Base-by-base conservation (phyloP, 1,140 invertebrate genomes). In the Bombus pascuorum region DNA sequence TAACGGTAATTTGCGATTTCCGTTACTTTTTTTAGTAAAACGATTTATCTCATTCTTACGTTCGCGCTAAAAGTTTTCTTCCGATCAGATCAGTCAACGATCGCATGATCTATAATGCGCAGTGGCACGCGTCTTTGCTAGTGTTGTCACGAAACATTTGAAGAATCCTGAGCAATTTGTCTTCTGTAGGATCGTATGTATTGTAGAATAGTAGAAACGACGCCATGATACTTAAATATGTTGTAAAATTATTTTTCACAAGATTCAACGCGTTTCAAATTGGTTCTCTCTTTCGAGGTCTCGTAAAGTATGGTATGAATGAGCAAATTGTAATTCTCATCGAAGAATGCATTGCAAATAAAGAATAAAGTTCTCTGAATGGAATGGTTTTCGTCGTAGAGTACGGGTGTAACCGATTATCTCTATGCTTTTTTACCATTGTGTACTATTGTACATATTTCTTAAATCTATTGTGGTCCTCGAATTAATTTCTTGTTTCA, bases 91-190 rank as follows among this genome's bases (percentile, higher is more conserved):
- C 71, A 74, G 59, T 53, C 39, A 28, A 15, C 32, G 25, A 25
- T 44, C 28, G 28, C 37, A 44, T 42, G 34, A 34, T 59, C 22
- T 10, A 59, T 28, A 76, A 83, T 25, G 62, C 34, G 44, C 34
- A 34, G 22, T 42, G 74, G 47, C 47, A 68, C 44, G 44, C 73
- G 57, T 70, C 74, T 68, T 76, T 39, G 28, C 62, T 47, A 32
- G n/a, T 57, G n/a, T 59, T 59, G 47, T 18, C 15, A 39, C 25
- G 39, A 68, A 83, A 44, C 34, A 83, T 83, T 57, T 34, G 1
- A 66, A 68, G 74, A 77, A 83, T 83, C 74, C n/a, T 47, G 74
- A 42, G 62, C 73, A 77, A 28, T 68, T 39, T 6, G 34, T 74
- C n/a, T 81, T 34, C 47, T 25, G 42, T 32, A 25, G 25, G 15